Evolutionary conservation across 2,888 invertebrate genomes (phyloP).

Genomic region (Dryadula phaetusa): DNA sequence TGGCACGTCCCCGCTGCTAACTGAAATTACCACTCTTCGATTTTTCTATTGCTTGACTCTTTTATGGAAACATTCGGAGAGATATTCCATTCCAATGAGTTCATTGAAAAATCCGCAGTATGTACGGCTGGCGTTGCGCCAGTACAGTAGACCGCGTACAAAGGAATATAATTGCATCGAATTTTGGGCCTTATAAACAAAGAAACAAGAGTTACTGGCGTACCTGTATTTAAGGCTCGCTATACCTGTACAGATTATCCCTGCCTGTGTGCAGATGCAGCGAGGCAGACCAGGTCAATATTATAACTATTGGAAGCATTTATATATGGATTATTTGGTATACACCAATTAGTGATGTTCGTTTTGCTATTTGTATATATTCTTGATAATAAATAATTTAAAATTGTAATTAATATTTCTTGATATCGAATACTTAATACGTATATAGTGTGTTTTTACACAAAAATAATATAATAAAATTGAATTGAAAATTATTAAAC

Average conservation of each 20-base stretch:
- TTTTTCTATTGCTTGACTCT: constrained; percentile 76
- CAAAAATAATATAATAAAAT: no score
- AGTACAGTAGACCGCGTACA: constrained; percentile 53
- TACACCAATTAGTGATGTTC: constrained; percentile 28
- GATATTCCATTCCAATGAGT: constrained; percentile 80
- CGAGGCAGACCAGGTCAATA: constrained; percentile 46
- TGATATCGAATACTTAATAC: no score
- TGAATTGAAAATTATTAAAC: no score
- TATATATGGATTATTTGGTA: constrained; percentile 32
- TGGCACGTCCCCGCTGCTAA: constrained; percentile 40
- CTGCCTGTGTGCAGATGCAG: constrained; percentile 72
- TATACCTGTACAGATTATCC: constrained; percentile 67
- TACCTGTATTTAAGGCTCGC: constrained; percentile 32
- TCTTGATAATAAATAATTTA: no score
- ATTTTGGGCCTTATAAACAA: constrained; percentile 36
- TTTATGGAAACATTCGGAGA: constrained; percentile 79
- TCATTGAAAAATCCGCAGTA: constrained; percentile 83
- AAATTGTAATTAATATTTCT: not conserved
- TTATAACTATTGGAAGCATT: constrained; percentile 36
- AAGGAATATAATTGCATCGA: constrained; percentile 31
- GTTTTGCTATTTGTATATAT: not conserved
- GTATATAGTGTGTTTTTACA: no score
- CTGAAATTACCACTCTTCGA: constrained; percentile 47
- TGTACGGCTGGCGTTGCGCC: constrained; percentile 76
- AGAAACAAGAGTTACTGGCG: constrained; percentile 23